Evolutionary conservation across 2,888 invertebrate genomes (phyloP), one percentile per base, ranked within the genome.

Genomic region (Bembecia ichneumoniformis): DNA sequence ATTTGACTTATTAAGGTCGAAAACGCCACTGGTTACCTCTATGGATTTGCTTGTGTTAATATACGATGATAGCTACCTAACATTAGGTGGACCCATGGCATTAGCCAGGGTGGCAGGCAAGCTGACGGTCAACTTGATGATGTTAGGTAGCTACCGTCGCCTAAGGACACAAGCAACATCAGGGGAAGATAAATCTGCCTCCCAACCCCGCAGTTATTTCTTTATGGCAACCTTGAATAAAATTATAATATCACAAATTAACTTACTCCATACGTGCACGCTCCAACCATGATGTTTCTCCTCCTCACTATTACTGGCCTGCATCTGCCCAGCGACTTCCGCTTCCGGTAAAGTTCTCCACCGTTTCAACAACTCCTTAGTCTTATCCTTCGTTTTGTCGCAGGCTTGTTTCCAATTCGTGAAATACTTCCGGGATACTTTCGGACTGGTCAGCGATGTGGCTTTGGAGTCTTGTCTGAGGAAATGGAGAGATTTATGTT

Each of bases 261-360:
- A 79, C 90, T 90, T 77, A 93, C 93, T 92, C 93, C 92, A 93
- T 55, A 92, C 91, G 69, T 93, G 93, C 17, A 92, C 92, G 64
- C 92, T 92, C 93, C 93, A 93, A n/a, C 91, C 91, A 47, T 89
- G 88, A 20, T 87, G 84, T 47, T 88, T 87, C 34, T 79, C 82
- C 7, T 86, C 87, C 9, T 81, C 77, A 13, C 72, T 73, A 43
- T 70, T 66, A 7, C 70, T 77, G 1, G 77, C 69, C 71, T 80
- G 73, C 80, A 83, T 81, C 59, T 75, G 71, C 54, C 60, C 66
- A 54, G 74, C 75, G 3, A 63, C 65, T 47, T 89, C 89, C 11
- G 88, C 82, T 62, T 91, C 91, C 0, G 92, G 91, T 52, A 91
- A 75, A 4, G 92, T 92, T 62, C 91, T 77, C 92, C 92, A 92